A percentile compares a stretch with the other conserved stretches of the same genome.
Evolutionary conservation across 2,888 invertebrate species (phyloP).

Genomic region (Ceratothoa steindachneri): DNA sequence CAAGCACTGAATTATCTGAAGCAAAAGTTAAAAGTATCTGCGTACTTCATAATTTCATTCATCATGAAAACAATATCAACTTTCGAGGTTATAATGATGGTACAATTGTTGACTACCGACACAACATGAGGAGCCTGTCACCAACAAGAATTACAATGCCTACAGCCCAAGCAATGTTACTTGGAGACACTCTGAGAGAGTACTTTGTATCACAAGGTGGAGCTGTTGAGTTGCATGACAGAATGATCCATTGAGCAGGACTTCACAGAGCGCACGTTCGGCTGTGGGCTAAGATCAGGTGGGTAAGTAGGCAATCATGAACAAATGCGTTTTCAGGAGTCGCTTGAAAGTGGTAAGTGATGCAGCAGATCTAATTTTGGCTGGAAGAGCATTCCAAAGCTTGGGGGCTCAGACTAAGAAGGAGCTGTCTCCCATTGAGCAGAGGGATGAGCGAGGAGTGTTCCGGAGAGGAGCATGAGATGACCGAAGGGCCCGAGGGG

Average conservation of each 20-base stretch:
- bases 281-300: too few relatives aligned
- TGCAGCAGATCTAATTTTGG: too few relatives aligned
- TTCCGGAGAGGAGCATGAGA: too few relatives aligned
- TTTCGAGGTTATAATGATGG: conserved; percentile 16
- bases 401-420: too few relatives aligned
- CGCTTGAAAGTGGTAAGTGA: too few relatives aligned
- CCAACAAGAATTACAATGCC: conserved; percentile 26
- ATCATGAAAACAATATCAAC: conserved; percentile 23
- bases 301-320: too few relatives aligned
- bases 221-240: conserved; percentile 34
- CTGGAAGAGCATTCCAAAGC: too few relatives aligned
- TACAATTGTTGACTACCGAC: conserved; percentile 17
- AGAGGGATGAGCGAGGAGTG: too few relatives aligned
- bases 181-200: conserved; percentile 25
- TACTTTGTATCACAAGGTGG: conserved; percentile 35
- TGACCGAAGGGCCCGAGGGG: too few relatives aligned
- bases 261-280: too few relatives aligned
- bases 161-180: conserved; percentile 21
- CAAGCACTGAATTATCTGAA: conserved; percentile 32
- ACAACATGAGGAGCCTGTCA: conserved; percentile 23
- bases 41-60: conserved; percentile 33
- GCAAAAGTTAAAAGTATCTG: conserved; percentile 30
- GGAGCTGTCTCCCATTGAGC: too few relatives aligned
- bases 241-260: conserved; percentile 35
- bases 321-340: too few relatives aligned